Evolutionary conservation across 2,888 invertebrate species (phyloP).

Genomic region (Drosophila rellima): DNA sequence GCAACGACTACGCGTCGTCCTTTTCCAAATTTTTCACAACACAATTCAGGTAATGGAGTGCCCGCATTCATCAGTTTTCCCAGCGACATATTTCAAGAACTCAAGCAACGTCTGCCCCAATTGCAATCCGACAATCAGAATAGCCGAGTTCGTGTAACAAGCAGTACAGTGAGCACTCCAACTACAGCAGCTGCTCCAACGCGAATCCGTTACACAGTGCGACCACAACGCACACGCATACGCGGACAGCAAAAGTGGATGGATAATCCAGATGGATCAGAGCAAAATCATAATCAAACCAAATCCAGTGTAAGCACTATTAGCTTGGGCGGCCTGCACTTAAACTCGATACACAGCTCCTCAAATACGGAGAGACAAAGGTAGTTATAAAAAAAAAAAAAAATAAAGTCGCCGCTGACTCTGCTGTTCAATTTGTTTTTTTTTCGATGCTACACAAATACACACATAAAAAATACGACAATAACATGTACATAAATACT

Average conservation of each 20-base stretch:
- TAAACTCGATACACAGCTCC: constrained; percentile 72
- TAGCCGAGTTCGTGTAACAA: constrained; percentile 8
- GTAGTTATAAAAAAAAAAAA: constrained; percentile 67
- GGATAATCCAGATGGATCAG: constrained; percentile 79
- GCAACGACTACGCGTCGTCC: constrained; percentile 83
- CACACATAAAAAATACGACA: constrained; percentile 27
- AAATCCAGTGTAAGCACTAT: constrained; percentile 67
- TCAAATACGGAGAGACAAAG: constrained; percentile 79
- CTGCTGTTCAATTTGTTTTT: constrained; percentile 58
- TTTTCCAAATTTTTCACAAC: constrained; percentile 71
- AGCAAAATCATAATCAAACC: constrained; percentile 43
- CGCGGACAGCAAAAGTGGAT: constrained; percentile 86
- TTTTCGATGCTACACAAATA: constrained; percentile 75
- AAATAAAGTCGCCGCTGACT: constrained; percentile 20
- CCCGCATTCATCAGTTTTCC: constrained; percentile 85
- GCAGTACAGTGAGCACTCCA: constrained; percentile 77
- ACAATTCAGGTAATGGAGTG: constrained; percentile 67
- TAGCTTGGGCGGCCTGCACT: constrained; percentile 64
- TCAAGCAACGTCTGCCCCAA: constrained; percentile 77
- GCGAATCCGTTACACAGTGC: constrained; percentile 85
- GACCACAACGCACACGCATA: constrained; percentile 85
- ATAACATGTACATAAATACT: constrained; percentile 22
- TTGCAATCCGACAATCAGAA: constrained; percentile 27
- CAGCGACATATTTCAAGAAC: constrained; percentile 85
- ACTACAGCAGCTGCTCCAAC: constrained; percentile 84